phyloP scores from a whole-genome alignment of 2,113 vertebrate species.

The Phasianus colchicus region DNA sequence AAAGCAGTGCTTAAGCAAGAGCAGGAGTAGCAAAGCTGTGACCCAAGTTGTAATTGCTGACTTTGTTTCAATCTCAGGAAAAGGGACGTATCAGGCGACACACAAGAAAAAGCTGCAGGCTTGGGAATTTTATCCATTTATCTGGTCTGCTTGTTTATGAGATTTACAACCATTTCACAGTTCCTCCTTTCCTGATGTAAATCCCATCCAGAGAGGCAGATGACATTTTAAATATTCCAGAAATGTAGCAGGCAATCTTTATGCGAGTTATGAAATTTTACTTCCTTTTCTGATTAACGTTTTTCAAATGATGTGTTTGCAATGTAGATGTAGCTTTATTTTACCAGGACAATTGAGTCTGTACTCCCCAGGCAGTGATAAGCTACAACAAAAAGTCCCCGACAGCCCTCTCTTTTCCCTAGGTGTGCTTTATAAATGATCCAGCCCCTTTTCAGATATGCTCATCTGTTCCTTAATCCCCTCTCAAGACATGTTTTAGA shows the following conservation, averaged over 20 bases:
- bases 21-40: not conserved
- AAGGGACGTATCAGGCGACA: not conserved
- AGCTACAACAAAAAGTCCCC: constrained; percentile 9
- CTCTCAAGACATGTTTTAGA: constrained; percentile 13
- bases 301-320: constrained; percentile 55
- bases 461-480: constrained; percentile 16
- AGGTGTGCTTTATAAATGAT: constrained; percentile 28
- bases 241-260: constrained; percentile 60
- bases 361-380: not conserved
- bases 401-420: not conserved
- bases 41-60: not conserved
- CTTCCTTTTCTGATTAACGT: constrained; percentile 63
- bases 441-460: constrained; percentile 12
- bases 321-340: constrained; percentile 42
- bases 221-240: constrained; percentile 51
- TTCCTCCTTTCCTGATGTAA: not conserved
- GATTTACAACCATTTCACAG: constrained; percentile 8
- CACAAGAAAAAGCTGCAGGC: not conserved
- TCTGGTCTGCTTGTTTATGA: not conserved
- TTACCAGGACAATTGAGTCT: constrained; percentile 35
- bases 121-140: not conserved
- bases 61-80: not conserved
- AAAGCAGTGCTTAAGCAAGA: not conserved
- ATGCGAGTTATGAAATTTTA: constrained; percentile 61
- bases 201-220: not conserved